Evolutionary conservation across 1,140 invertebrate genomes (phyloP), one percentile per base, ranked within the genome.

Genomic region (Papilio machaon): DNA sequence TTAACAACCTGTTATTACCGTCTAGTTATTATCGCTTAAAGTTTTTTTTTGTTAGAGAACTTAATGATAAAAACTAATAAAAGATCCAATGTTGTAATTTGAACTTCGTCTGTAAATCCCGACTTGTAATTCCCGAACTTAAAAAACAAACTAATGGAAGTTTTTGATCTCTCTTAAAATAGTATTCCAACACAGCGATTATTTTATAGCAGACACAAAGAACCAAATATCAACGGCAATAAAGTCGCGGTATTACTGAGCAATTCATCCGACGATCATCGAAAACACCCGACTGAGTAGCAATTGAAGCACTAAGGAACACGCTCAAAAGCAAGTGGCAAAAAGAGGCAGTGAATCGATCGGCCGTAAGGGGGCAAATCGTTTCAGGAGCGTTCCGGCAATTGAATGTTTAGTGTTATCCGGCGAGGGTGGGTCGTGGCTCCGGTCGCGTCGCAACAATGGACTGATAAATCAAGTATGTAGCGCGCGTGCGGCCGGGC

Each of bases 401-500:
- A 93, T 91, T 90, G 90, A 91, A 91, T 91, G 86, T 91, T 91
- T 90, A 90, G 88, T 85, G 86, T 90, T 90, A 89, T 91, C 89
- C 89, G 87, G 87, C 79, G 85, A 84, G 89, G 91, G 88, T 88
- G 86, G 86, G 87, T 91, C 88, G 88, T 85, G 83, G 91, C 83
- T 87, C 86, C 86, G 87, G 88, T 84, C 84, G 91, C 83, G 87
- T 85, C 86, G 87, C 86, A 90, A 94, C 92, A 94, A 94, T 94
- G 89, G 90, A 91, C 89, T 91, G 90, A 93, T 94, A 94, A 94
- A 94, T 94, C 92, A 93, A 88, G 93, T 91, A 91, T 91, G 91
- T 91, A 88, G 84, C 88, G 90, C 92, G 92, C 91, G 91, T 94
- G 92, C 92, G 86, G 84, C 80, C 84, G 73, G 76, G 83, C 83